Evolutionary conservation across 2,888 invertebrate species (phyloP).

Genomic region (Apotomis turbidana): DNA sequence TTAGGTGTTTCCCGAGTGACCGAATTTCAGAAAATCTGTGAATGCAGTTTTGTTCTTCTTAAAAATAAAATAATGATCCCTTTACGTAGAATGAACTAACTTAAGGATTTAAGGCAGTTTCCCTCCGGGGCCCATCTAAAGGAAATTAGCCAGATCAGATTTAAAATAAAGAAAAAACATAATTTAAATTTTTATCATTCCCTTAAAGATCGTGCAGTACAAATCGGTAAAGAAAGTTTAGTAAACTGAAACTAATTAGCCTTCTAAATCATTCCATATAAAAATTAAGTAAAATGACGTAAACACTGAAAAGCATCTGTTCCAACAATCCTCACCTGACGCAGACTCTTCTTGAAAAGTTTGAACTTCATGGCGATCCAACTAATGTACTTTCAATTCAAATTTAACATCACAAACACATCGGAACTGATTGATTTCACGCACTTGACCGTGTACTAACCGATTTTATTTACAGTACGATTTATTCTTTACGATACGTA

Average conservation of each 20-base stretch:
- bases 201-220: neutral
- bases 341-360: slow-evolving; percentile 72
- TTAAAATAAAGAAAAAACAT: too few relatives aligned
- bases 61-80: too few relatives aligned
- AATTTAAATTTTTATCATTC: too few relatives aligned
- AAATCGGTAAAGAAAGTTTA: neutral
- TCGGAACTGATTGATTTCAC: slow-evolving; percentile 52
- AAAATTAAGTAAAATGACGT: slow-evolving; percentile 19
- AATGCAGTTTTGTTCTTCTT: too few relatives aligned
- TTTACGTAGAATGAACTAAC: too few relatives aligned
- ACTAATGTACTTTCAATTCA: slow-evolving; percentile 32
- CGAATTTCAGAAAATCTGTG: too few relatives aligned
- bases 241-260: slow-evolving; percentile 6
- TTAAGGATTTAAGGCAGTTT: too few relatives aligned
- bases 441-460: slow-evolving; percentile 16
- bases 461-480: slow-evolving; percentile 12
- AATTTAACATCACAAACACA: slow-evolving; percentile 45
- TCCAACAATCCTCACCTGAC: slow-evolving; percentile 65
- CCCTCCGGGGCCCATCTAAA: too few relatives aligned
- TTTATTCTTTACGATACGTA: slow-evolving; percentile 4
- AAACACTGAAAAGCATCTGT: slow-evolving; percentile 49
- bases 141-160: too few relatives aligned
- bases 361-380: slow-evolving; percentile 71
- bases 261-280: slow-evolving; percentile 3
- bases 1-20: too few relatives aligned